Evolutionary conservation across 2,113 vertebrate species (phyloP).

Genomic region (Gymnorhina tibicen): DNA sequence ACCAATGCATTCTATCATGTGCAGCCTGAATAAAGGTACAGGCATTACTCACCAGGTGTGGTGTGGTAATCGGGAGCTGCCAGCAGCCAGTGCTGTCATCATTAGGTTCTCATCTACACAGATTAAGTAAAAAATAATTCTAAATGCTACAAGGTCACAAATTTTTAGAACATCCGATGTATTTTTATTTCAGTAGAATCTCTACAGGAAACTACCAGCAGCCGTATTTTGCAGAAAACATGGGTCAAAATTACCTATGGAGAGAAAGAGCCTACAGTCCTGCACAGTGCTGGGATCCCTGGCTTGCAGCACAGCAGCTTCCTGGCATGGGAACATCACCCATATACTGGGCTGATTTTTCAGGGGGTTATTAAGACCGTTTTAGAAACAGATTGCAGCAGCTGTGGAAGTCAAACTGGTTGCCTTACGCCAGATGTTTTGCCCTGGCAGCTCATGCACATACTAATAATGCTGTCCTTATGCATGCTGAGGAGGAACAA

Average conservation of each 20-base stretch:
- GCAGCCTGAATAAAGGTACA: not conserved
- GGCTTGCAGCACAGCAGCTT: not conserved
- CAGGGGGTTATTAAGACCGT: not conserved
- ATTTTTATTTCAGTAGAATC: not conserved
- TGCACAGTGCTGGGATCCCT: not conserved
- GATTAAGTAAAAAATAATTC: not conserved
- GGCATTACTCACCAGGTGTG: fast-evolving
- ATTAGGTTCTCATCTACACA: not conserved
- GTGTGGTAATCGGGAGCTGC: not conserved
- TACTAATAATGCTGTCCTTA: not conserved
- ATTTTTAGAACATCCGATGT: not conserved
- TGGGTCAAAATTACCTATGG: not conserved
- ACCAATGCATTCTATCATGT: not conserved
- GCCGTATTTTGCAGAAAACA: not conserved
- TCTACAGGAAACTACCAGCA: not conserved
- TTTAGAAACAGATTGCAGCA: conserved; percentile 18
- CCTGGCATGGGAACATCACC: not conserved
- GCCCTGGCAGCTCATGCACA: not conserved
- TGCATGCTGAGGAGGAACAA: not conserved
- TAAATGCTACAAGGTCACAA: not conserved
- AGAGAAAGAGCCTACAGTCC: not conserved
- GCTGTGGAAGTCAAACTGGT: not conserved
- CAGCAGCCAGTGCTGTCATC: not conserved
- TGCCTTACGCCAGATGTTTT: conserved; percentile 12
- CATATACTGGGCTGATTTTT: not conserved